phyloP scores from a whole-genome alignment of 1,140 invertebrate genomes.

The Gryon sp. region DNA sequence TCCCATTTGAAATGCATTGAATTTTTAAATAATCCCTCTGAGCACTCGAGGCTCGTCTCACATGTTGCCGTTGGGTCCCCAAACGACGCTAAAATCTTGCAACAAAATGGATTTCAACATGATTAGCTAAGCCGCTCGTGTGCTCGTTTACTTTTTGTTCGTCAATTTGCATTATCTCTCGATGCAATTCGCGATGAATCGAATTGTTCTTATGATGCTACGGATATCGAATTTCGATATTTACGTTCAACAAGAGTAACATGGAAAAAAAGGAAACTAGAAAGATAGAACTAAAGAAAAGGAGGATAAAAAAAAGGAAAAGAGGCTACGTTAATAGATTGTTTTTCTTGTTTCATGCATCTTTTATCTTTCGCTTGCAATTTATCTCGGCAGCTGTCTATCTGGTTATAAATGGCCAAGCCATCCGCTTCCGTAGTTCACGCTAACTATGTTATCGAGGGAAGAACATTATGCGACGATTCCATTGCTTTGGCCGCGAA shows the following conservation, averaged over 20 bases:
- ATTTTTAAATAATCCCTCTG: conserved; percentile 76
- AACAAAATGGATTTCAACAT: conserved; percentile 26
- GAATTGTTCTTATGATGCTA: no score
- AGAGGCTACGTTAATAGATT: no score
- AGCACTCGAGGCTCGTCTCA: no score
- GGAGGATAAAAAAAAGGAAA: no score
- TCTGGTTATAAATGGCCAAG: not conserved
- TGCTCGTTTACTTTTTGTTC: no score
- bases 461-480: conserved; percentile 10
- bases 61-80: no score
- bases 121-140: not conserved
- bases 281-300: no score
- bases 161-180: conserved; percentile 12
- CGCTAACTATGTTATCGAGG: not conserved
- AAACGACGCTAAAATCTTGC: conserved; percentile 4
- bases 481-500: conserved; percentile 3
- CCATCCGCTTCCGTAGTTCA: not conserved
- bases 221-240: no score
- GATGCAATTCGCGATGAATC: no score
- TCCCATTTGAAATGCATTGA: conserved; percentile 79
- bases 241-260: not conserved
- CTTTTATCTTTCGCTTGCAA: no score
- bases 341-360: no score
- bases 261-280: no score
- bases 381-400: conserved; percentile 18